A percentile compares a stretch with the other conserved stretches of the same genome.
phyloP scores from a whole-genome alignment of 2,113 vertebrate species.

The Panthera uncia region DNA sequence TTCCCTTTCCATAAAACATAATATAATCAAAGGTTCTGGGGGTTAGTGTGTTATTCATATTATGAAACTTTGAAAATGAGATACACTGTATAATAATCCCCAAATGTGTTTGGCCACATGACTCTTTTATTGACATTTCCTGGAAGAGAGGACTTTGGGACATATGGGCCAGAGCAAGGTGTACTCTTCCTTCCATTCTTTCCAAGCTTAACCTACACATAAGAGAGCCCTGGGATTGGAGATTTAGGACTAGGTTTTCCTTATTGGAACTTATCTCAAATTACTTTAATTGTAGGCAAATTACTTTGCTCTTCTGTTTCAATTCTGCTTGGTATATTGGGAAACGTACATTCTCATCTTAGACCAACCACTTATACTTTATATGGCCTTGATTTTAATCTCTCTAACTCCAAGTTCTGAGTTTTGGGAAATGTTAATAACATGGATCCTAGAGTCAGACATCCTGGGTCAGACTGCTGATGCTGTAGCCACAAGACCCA shows the following conservation, averaged over 20 bases:
- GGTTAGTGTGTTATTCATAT: neutral
- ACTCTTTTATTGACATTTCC: neutral
- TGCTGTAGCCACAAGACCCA: accelerated
- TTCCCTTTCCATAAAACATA: neutral
- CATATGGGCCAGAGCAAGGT: neutral
- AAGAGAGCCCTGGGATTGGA: neutral
- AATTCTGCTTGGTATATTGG: neutral
- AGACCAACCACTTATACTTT: neutral
- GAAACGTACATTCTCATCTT: neutral
- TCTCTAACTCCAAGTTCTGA: neutral
- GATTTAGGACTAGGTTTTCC: neutral
- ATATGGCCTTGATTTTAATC: neutral
- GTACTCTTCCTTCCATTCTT: neutral
- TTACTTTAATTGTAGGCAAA: neutral
- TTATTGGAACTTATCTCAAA: neutral
- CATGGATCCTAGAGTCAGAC: neutral
- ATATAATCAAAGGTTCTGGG: neutral
- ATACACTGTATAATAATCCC: no score
- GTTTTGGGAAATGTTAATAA: neutral
- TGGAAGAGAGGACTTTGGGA: neutral
- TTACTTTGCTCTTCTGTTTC: neutral
- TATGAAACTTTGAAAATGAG: neutral
- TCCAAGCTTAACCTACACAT: neutral
- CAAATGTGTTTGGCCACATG: neutral
- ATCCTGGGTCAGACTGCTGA: neutral